Conservation (phyloP, 2,113 vertebrate species). For the Cygnus buccinator region DNA sequence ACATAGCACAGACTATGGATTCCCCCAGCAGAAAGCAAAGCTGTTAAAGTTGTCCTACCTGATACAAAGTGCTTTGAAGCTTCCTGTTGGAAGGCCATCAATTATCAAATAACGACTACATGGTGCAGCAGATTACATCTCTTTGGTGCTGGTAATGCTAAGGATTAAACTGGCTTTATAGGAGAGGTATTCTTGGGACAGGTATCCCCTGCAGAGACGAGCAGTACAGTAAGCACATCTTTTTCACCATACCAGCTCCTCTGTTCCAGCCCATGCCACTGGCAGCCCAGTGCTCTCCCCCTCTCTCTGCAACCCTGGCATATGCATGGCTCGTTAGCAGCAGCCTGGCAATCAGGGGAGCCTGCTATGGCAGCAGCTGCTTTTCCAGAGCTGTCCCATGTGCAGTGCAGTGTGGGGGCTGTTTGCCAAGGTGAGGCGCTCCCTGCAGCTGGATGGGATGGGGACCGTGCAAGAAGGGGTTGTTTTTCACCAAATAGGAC, state of each 20-base stretch:
- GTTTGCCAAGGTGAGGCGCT: background rate
- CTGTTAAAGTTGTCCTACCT: background rate
- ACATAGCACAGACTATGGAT: background rate
- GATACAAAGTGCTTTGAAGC: background rate
- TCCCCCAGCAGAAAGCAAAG: background rate
- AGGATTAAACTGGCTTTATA: background rate
- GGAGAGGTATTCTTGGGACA: background rate
- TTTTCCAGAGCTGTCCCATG: background rate
- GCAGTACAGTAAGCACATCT: background rate
- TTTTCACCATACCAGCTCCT: background rate
- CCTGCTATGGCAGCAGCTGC: conserved; percentile 28
- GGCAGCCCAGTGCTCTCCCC: background rate
- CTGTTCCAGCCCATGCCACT: background rate
- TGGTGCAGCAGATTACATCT: background rate
- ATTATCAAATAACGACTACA: background rate
- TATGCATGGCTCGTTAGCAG: conserved; percentile 32
- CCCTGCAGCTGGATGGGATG: background rate
- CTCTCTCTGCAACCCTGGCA: background rate
- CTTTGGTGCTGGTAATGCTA: background rate
- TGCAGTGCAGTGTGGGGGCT: background rate
- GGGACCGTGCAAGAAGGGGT: background rate
- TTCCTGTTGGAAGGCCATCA: background rate
- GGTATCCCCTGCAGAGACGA: background rate
- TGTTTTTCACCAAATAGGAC: background rate
- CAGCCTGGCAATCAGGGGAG: conserved; percentile 17